A percentile compares a stretch with the other conserved stretches of the same genome.
These are phyloP conservation scores for Lysandra bellargus DNA, from an alignment of 2,888 invertebrate species.

Conservation along the genomic window DNA sequence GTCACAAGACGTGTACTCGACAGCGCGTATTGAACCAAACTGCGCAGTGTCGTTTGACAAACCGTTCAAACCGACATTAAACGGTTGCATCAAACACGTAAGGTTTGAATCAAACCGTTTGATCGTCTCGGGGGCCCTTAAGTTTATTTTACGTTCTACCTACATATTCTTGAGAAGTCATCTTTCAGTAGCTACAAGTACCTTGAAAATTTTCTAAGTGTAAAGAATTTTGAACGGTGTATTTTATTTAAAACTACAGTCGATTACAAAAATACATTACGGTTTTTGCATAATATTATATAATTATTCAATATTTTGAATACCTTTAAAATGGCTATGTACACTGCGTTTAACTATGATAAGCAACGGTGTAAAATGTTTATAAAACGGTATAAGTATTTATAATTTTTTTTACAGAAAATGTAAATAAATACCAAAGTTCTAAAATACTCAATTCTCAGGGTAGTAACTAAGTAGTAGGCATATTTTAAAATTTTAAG, in stretches of 20 bases:
- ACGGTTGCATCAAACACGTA: too few relatives aligned
- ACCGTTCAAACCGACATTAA: too few relatives aligned
- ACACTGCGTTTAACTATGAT: background rate
- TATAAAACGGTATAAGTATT: background rate
- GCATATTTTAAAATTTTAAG: too few relatives aligned
- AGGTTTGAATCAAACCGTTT: too few relatives aligned
- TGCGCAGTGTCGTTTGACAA: too few relatives aligned
- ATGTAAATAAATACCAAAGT: background rate
- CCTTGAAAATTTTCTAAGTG: background rate
- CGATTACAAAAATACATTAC: constrained; percentile 27
- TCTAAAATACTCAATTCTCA: background rate
- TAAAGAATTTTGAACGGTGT: constrained; percentile 9
- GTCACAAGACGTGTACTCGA: too few relatives aligned
- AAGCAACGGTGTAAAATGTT: background rate
- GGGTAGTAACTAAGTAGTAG: background rate
- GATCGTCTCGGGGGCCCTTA: too few relatives aligned
- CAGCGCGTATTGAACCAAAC: too few relatives aligned
- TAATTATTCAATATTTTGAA: background rate
- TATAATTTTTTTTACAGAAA: background rate
- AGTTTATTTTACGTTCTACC: background rate
- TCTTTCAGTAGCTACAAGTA: background rate
- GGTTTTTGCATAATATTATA: background rate
- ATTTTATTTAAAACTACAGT: constrained; percentile 8
- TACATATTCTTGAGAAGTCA: background rate
- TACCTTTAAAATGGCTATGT: constrained; percentile 5